phyloP scores from a whole-genome alignment of 2,113 vertebrate genomes.

The Carassius carassius region DNA sequence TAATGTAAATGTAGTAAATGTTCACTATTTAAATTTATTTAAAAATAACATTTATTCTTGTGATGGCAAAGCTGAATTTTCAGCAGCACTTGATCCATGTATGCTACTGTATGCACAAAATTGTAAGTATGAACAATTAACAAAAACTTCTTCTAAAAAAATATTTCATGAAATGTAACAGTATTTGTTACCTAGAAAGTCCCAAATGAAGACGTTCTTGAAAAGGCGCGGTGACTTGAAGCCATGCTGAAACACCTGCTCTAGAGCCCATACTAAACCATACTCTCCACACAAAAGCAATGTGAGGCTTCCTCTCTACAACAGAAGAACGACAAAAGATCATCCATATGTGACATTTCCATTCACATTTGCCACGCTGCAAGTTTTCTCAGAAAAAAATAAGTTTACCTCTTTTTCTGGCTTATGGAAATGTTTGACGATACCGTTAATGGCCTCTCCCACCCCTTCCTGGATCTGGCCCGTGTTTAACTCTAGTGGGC shows the following conservation, averaged over 20 bases:
- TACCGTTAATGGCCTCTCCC: slow-evolving; percentile 97
- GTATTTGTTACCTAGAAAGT: slow-evolving; percentile 85
- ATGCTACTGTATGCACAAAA: too few species aligned
- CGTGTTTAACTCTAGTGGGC: slow-evolving; percentile 90
- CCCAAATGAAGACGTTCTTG: slow-evolving; percentile 99
- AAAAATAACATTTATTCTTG: not conserved
- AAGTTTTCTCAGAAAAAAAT: not conserved
- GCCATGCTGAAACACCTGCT: slow-evolving; percentile 97
- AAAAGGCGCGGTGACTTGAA: slow-evolving; percentile 97
- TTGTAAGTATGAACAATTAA: not conserved
- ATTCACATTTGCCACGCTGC: not conserved
- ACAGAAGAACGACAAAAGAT: slow-evolving; percentile 2
- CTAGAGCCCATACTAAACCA: slow-evolving; percentile 93
- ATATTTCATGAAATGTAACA: not conserved
- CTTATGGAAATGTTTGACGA: slow-evolving; percentile 99
- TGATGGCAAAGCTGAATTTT: not conserved
- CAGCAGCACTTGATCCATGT: not conserved
- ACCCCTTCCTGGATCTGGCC: slow-evolving; percentile 99
- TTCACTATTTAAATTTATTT: not conserved
- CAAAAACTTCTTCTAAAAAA: not conserved
- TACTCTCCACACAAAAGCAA: slow-evolving; percentile 94
- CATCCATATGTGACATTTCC: not conserved
- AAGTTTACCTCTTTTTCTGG: slow-evolving; percentile 96
- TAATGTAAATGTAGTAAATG: too few species aligned
- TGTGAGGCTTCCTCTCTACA: slow-evolving; percentile 89